Evolutionary conservation across 2,888 invertebrate genomes (phyloP), one percentile per base, ranked within the genome.

Genomic region (Prenolepis imparis): DNA sequence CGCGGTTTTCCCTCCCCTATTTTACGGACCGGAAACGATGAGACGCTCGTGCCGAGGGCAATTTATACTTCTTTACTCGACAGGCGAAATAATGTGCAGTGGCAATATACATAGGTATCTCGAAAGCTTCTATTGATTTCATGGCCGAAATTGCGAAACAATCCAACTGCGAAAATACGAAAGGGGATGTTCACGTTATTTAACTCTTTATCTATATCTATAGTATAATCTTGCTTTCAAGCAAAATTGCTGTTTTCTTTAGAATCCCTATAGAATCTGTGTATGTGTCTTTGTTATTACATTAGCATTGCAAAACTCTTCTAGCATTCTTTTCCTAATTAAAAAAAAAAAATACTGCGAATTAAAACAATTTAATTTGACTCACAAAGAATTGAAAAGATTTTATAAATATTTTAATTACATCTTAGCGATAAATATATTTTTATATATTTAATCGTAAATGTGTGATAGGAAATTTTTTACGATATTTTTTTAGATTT

Each of bases 11-110:
- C 28, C n/a, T 5, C 6, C 12, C 32, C 15, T 70, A 72, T 36
- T 80, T 72, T 36, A 80, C 72, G 59, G 28, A 44, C 44, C 59
- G 72, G 57, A 80, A 72, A 72, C 41, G 68, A 68, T 11, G 78
- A 72, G 72, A 39, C 59, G 72, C 12, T 36, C 44, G 78, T 78
- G 55, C 52, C 18, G 66, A 24, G 52, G 4, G 67, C 78, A 80
- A 80, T 80, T 80, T 80, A 80, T 80, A 80, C 21, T 80, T 80
- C 72, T 80, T 80, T 70, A 80, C 78, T 41, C 44, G 78, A 72
- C 78, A 72, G 72, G 36, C 24, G 39, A 77, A 77, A 77, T 67
- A 77, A 41, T 32, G 59, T 32, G 72, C 39, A 8, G 21, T 32
- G 44, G 18, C 28, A 41, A 44, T 32, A 41, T n/a, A 41, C 24